Evolutionary conservation across 2,797 vertebrate species (phyloP).

Genomic region (Florisuga fusca): DNA sequence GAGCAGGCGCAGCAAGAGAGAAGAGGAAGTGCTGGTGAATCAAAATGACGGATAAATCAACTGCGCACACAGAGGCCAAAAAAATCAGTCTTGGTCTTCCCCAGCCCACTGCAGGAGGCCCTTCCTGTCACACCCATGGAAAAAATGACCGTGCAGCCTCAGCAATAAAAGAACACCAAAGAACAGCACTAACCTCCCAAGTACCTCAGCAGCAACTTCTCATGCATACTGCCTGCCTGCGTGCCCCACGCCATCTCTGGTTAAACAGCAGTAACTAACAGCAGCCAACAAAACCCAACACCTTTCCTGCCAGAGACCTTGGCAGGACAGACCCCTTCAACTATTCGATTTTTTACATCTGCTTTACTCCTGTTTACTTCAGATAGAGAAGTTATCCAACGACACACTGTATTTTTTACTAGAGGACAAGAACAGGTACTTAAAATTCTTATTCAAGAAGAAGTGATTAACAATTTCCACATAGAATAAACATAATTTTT

Average conservation of each 20-base stretch:
- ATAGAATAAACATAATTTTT: not conserved
- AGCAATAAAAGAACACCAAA: accelerated
- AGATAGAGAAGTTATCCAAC: not conserved
- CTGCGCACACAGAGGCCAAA: not conserved
- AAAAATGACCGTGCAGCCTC: not conserved
- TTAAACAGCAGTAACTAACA: not conserved
- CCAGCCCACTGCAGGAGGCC: not conserved
- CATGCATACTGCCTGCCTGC: not conserved
- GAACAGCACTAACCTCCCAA: not conserved
- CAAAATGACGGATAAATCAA: accelerated
- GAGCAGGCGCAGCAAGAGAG: not conserved
- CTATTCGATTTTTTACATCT: not conserved
- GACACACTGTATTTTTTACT: not conserved
- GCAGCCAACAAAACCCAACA: not conserved
- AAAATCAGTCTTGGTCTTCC: not conserved
- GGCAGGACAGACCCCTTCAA: not conserved
- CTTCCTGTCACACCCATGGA: not conserved
- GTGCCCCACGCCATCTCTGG: too few relatives aligned
- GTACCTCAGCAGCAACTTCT: not conserved
- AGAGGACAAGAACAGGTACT: not conserved
- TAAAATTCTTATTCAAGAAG: not conserved
- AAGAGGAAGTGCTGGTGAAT: not conserved
- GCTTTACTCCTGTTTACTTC: not conserved
- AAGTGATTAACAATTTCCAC: not conserved
- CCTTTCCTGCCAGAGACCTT: not conserved